Percentiles rank a stretch among this genome's conserved stretches.
Evolutionary conservation across 2,113 vertebrate genomes (phyloP).

Genomic region (Phrynosoma platyrhinos): DNA sequence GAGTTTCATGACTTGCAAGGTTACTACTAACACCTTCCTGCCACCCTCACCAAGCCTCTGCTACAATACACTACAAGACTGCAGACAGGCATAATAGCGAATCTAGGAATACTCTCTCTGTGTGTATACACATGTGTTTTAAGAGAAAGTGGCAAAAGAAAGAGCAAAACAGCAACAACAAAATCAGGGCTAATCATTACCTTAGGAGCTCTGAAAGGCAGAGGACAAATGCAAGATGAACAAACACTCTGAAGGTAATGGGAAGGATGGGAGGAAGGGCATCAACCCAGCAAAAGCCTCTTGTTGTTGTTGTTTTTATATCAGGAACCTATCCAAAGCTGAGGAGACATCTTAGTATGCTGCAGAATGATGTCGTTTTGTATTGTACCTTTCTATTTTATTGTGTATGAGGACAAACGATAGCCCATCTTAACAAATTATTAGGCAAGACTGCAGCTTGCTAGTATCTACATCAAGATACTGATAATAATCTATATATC

Average conservation of each 20-base stretch:
- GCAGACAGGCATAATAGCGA: neutral
- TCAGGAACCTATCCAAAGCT: neutral
- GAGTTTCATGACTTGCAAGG: neutral
- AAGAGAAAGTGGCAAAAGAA: neutral
- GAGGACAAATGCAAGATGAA: neutral
- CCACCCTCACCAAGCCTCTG: neutral
- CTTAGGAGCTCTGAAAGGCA: neutral
- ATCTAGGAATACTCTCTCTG: neutral
- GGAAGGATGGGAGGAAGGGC: neutral
- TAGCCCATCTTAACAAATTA: neutral
- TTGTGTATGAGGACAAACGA: neutral
- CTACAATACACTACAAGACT: neutral
- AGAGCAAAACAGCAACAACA: neutral
- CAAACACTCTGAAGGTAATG: neutral
- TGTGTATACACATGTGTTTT: neutral
- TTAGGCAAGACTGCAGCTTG: neutral
- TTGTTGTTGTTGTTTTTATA: neutral
- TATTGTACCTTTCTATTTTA: neutral
- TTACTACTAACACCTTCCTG: neutral
- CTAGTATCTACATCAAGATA: too few relatives aligned
- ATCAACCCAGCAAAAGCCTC: neutral
- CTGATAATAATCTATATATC: too few relatives aligned
- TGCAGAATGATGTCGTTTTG: neutral
- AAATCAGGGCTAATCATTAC: neutral
- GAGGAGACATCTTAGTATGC: neutral